These are phyloP conservation scores for Bedellia somnulentella DNA, from an alignment of 2,888 invertebrate genomes.

Conservation along the genomic window DNA sequence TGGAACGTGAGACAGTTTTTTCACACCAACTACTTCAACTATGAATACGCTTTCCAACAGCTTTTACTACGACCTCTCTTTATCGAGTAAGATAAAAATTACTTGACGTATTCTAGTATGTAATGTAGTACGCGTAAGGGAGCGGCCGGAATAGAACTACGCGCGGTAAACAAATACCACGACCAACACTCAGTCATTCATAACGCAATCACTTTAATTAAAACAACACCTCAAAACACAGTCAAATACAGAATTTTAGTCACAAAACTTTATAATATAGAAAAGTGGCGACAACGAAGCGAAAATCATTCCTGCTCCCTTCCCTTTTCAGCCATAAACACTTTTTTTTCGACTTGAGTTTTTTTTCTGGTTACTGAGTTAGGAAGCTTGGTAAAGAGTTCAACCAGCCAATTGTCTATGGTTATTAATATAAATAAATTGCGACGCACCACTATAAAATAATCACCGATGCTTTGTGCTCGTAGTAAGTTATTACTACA, in stretches of 20 bases:
- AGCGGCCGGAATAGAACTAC: conserved; percentile 53
- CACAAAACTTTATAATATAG: conserved; percentile 37
- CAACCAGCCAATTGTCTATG: neutral
- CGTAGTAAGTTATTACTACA: too few relatives aligned
- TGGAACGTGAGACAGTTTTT: conserved; percentile 49
- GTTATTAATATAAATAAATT: too few relatives aligned
- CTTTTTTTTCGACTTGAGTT: conserved; percentile 5
- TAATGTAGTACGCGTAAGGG: conserved; percentile 46
- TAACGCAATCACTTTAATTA: too few relatives aligned
- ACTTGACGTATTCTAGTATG: conserved; percentile 35
- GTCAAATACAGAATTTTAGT: too few relatives aligned
- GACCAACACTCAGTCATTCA: too few relatives aligned
- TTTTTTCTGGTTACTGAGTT: neutral
- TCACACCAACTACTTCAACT: conserved; percentile 41
- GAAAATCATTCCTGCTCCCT: conserved; percentile 45
- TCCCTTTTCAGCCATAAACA: conserved; percentile 32
- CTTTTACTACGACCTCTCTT: conserved; percentile 45
- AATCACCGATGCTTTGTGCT: too few relatives aligned
- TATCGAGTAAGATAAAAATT: conserved; percentile 53
- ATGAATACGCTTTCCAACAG: conserved; percentile 56
- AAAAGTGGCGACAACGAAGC: conserved; percentile 53
- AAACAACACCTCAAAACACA: too few relatives aligned
- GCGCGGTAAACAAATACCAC: too few relatives aligned
- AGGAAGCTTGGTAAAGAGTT: too few relatives aligned
- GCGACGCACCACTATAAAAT: too few relatives aligned